phyloP scores from a whole-genome alignment of 2,888 invertebrate genomes.

The Leucoptera coffeella region DNA sequence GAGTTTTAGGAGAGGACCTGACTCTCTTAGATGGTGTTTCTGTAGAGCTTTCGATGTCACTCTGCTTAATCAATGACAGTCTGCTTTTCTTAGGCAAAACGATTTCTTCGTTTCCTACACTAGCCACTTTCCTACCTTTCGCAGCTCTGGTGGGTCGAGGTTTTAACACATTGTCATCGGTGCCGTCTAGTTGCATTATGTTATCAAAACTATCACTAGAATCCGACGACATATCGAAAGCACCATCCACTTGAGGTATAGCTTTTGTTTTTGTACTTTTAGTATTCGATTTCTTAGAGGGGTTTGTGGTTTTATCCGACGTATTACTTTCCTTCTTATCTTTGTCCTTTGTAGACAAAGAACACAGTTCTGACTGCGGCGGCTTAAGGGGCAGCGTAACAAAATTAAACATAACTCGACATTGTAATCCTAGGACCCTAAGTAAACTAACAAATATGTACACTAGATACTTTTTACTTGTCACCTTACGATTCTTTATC shows the following conservation, averaged over 20 bases:
- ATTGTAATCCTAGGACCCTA: constrained; percentile 74
- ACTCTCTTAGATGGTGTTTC: too few relatives aligned
- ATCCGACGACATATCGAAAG: constrained; percentile 20
- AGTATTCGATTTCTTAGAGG: constrained; percentile 2
- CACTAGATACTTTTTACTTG: constrained; percentile 63
- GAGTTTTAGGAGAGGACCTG: too few relatives aligned
- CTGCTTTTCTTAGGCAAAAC: constrained; percentile 28
- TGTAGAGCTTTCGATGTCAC: too few relatives aligned
- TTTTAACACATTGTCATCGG: constrained; percentile 14
- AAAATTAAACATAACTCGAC: constrained; percentile 75
- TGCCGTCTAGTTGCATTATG: constrained; percentile 28
- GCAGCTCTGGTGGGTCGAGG: constrained; percentile 14
- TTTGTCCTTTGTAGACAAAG: constrained; percentile 43
- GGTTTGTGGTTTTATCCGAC: background rate
- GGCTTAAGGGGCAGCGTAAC: constrained; percentile 71
- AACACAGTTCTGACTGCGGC: constrained; percentile 55
- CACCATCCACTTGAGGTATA: constrained; percentile 54
- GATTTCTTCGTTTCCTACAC: constrained; percentile 9
- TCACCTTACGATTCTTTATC: constrained; percentile 56
- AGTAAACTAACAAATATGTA: constrained; percentile 71
- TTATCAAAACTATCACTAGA: constrained; percentile 13
- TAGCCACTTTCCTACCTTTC: constrained; percentile 13
- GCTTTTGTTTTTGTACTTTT: constrained; percentile 9
- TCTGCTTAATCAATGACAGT: too few relatives aligned
- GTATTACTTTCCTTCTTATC: constrained; percentile 7